phyloP scores from a whole-genome alignment of 2,888 invertebrate genomes.

The Eupithecia exiguata region DNA sequence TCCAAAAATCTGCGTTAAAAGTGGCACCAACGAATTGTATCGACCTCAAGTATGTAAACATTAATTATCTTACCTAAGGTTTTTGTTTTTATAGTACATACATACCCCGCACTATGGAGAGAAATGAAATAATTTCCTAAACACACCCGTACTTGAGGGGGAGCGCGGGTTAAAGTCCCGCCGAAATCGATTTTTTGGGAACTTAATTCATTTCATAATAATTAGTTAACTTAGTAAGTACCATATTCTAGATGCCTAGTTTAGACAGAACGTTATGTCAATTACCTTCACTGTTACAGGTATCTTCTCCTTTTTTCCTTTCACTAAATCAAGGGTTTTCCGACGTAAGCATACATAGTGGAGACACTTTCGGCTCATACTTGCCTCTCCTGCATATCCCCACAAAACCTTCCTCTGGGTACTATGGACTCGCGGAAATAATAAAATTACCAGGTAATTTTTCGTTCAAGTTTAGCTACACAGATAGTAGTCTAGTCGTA shows the following conservation, averaged over 20 bases:
- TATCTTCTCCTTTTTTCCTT: constrained; percentile 86
- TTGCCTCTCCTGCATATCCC: constrained; percentile 85
- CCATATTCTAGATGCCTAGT: background rate
- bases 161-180: too few species aligned
- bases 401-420: constrained; percentile 85
- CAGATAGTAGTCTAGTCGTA: too few species aligned
- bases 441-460: constrained; percentile 68
- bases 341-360: constrained; percentile 84
- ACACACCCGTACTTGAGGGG: too few species aligned
- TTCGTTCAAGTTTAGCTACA: background rate
- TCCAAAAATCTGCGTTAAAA: constrained; percentile 85
- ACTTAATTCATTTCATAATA: too few species aligned
- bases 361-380: constrained; percentile 76
- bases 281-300: constrained; percentile 59
- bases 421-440: constrained; percentile 82
- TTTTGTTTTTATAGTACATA: too few species aligned
- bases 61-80: background rate
- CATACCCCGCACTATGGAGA: too few species aligned
- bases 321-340: constrained; percentile 87
- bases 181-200: too few species aligned
- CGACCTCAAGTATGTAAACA: constrained; percentile 82
- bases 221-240: background rate
- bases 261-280: background rate
- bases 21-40: constrained; percentile 84
- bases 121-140: too few species aligned